Evolutionary conservation across 1,140 invertebrate species (phyloP).

Genomic region (Cydia fagiglandana): DNA sequence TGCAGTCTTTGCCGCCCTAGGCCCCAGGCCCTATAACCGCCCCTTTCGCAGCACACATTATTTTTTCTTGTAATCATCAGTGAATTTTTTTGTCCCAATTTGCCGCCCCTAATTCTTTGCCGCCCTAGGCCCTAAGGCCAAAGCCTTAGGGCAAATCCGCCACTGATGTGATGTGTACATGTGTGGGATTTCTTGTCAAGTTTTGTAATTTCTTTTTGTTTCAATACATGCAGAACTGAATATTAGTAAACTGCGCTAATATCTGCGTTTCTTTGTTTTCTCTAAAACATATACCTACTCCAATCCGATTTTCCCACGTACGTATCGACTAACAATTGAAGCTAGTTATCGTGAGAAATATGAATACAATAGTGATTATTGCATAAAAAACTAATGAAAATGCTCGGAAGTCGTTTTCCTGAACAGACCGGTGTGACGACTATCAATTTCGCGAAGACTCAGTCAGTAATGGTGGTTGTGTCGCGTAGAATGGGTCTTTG

Average conservation of each 20-base stretch:
- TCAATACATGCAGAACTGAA: background rate
- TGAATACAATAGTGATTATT: constrained; percentile 19
- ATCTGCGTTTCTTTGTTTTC: background rate
- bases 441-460: background rate
- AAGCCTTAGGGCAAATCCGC: too few species aligned
- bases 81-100: too few species aligned
- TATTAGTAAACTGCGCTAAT: background rate
- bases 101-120: too few species aligned
- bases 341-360: constrained; percentile 1
- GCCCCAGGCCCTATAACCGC: too few species aligned
- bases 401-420: constrained; percentile 18
- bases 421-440: background rate
- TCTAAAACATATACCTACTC: background rate
- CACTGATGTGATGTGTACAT: too few species aligned
- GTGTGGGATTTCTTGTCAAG: background rate
- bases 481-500: constrained; percentile 1
- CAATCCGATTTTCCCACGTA: constrained; percentile 13
- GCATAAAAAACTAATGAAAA: constrained; percentile 15
- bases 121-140: too few species aligned
- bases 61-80: too few species aligned
- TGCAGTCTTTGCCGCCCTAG: too few species aligned
- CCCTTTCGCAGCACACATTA: too few species aligned
- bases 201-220: background rate
- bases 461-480: background rate
- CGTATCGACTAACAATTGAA: constrained; percentile 6